phyloP scores from a whole-genome alignment of 1,140 invertebrate species.

The Schlechtendalia chinensis region DNA sequence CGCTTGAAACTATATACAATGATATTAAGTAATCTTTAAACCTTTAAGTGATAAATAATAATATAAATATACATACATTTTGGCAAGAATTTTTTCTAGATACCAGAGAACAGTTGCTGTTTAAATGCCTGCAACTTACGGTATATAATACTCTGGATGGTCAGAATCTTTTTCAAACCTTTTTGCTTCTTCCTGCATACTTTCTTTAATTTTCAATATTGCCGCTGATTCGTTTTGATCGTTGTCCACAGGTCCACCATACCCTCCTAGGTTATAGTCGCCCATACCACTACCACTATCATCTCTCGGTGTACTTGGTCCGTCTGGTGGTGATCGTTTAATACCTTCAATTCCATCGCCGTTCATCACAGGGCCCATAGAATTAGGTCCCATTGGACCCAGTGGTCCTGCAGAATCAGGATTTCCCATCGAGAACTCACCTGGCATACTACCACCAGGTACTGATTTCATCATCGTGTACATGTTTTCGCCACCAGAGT shows the following conservation, averaged over 20 bases:
- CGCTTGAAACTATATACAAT: slow-evolving; percentile 45
- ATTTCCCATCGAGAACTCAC: slow-evolving; percentile 72
- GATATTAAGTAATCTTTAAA: slow-evolving; percentile 47
- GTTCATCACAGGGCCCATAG: slow-evolving; percentile 78
- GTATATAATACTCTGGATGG: slow-evolving; percentile 95
- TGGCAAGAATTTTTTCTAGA: slow-evolving; percentile 39
- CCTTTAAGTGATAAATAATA: slow-evolving; percentile 47
- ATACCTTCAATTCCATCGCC: slow-evolving; percentile 92
- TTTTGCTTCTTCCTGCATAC: slow-evolving; percentile 99
- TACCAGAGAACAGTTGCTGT: slow-evolving; percentile 41
- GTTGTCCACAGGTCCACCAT: slow-evolving; percentile 75
- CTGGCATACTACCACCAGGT: slow-evolving; percentile 76
- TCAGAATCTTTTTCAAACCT: slow-evolving; percentile 98
- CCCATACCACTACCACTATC: slow-evolving; percentile 93
- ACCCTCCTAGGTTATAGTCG: slow-evolving; percentile 88
- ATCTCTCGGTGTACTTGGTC: slow-evolving; percentile 91
- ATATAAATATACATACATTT: slow-evolving; percentile 47
- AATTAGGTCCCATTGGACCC: slow-evolving; percentile 75
- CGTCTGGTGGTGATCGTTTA: slow-evolving; percentile 94
- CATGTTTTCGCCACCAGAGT: slow-evolving; percentile 89
- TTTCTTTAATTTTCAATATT: slow-evolving; percentile 99
- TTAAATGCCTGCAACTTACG: slow-evolving; percentile 51
- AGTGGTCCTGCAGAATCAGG: slow-evolving; percentile 72
- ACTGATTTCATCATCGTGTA: slow-evolving; percentile 97
- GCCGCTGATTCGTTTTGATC: slow-evolving; percentile 96